Conservation (phyloP, 2,113 vertebrate genomes). For the Fulica atra region DNA sequence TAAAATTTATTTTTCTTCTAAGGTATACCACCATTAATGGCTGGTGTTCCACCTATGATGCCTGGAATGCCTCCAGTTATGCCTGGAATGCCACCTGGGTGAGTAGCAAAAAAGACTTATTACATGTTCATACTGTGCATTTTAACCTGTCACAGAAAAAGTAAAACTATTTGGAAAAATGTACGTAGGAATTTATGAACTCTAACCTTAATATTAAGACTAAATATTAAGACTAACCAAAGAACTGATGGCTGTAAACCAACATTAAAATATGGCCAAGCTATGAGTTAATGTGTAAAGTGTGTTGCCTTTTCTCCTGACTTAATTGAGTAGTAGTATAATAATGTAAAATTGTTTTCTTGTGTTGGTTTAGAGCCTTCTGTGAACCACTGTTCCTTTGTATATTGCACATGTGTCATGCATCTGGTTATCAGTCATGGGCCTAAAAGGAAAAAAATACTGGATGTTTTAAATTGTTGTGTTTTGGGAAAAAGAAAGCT, state of each 20-base stretch:
- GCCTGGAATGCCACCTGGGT: slow-evolving; percentile 92
- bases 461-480: background rate
- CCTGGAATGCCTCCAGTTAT: slow-evolving; percentile 89
- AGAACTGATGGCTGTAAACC: slow-evolving; percentile 47
- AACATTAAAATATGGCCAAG: background rate
- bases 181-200: background rate
- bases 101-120: slow-evolving; percentile 54
- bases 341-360: background rate
- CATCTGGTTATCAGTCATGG: background rate
- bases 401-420: background rate
- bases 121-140: background rate
- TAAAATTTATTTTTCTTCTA: background rate
- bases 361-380: slow-evolving; percentile 61
- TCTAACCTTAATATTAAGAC: background rate
- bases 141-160: background rate
- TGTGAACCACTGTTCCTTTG: background rate
- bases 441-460: background rate
- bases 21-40: slow-evolving; percentile 97
- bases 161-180: background rate
- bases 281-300: background rate
- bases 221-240: background rate
- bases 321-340: background rate
- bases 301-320: background rate
- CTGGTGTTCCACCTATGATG: slow-evolving; percentile 92
- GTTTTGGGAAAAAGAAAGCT: slow-evolving; percentile 22